phyloP scores from a whole-genome alignment of 2,113 vertebrate genomes.

The Orthonyx spaldingii region DNA sequence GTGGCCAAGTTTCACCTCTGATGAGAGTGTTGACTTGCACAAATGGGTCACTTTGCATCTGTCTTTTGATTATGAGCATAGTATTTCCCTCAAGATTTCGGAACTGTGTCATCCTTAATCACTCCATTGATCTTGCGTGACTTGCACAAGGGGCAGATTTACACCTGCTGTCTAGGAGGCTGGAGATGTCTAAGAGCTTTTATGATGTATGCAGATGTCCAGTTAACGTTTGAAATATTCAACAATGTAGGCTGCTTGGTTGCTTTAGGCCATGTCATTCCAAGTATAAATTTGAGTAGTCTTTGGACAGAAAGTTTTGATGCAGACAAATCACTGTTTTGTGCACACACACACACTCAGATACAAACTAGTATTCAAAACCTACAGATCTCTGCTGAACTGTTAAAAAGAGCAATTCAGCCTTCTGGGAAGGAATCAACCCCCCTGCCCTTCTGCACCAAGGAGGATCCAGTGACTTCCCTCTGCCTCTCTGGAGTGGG shows the following conservation, averaged over 20 bases:
- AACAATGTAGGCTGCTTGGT: background rate
- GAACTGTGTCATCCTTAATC: background rate
- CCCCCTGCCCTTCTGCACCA: fast-evolving
- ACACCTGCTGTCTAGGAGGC: background rate
- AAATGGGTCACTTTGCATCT: background rate
- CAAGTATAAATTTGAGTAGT: background rate
- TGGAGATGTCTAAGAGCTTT: background rate
- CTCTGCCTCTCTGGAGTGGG: background rate
- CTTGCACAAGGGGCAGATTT: background rate
- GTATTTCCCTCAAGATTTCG: background rate
- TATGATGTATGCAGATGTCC: background rate
- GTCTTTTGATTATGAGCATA: background rate
- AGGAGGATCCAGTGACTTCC: background rate
- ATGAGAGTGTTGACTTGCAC: background rate
- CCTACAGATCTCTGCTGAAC: background rate
- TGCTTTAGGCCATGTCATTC: background rate
- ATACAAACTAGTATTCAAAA: background rate
- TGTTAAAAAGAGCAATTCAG: background rate
- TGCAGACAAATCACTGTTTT: background rate
- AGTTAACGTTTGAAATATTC: background rate
- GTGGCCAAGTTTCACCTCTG: background rate
- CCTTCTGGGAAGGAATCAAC: background rate
- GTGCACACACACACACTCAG: too few relatives aligned
- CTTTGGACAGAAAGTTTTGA: background rate
- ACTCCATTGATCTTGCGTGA: background rate